phyloP scores from a whole-genome alignment of 2,888 invertebrate genomes.

The Aradus depressus region DNA sequence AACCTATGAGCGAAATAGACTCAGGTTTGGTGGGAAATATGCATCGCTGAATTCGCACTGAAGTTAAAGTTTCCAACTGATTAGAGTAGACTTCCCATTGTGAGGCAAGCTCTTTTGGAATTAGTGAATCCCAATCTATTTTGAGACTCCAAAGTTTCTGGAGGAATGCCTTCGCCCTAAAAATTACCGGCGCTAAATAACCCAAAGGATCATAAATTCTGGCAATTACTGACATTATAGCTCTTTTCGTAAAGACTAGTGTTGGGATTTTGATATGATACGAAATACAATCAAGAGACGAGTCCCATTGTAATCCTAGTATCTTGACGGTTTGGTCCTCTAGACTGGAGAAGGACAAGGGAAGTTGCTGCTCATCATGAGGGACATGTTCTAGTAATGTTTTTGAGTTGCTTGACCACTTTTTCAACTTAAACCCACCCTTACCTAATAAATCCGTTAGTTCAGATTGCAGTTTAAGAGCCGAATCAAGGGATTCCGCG shows the following conservation, averaged over 20 bases:
- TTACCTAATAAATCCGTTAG: constrained; percentile 21
- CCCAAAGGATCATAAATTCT: constrained; percentile 28
- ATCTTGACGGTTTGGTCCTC: constrained; percentile 21
- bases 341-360: neutral
- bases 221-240: constrained; percentile 26
- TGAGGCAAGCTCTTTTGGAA: too few species aligned
- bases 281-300: constrained; percentile 21
- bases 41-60: too few species aligned
- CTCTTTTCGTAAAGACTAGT: too few species aligned
- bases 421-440: constrained; percentile 27
- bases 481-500: constrained; percentile 24
- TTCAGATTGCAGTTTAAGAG: constrained; percentile 23
- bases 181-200: too few species aligned
- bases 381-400: constrained; percentile 2
- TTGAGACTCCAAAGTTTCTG: too few species aligned
- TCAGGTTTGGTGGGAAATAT: too few species aligned
- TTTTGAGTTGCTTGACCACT: constrained; percentile 29
- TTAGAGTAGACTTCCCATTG: too few species aligned
- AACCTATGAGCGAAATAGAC: too few species aligned
- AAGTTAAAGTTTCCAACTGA: too few species aligned
- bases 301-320: constrained; percentile 26
- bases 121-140: too few species aligned
- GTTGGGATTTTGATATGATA: constrained; percentile 17
- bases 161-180: too few species aligned
- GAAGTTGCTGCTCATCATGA: neutral